Base-by-base conservation (phyloP, 2,888 invertebrate species). In the Pyrochroa serraticornis region DNA sequence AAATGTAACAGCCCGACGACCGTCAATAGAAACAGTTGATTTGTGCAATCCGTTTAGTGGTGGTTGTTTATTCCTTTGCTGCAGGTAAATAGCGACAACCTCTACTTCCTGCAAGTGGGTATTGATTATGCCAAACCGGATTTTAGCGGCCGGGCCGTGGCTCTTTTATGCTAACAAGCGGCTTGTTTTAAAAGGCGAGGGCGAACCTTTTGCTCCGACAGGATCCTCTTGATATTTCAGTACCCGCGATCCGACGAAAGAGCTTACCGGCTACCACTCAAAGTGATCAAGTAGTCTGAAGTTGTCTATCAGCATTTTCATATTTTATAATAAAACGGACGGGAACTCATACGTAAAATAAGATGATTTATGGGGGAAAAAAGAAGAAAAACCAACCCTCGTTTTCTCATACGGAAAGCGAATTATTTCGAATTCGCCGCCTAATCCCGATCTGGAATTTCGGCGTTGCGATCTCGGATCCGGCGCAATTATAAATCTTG, bases 231-330 rank as follows among this genome's bases (percentile, higher is more conserved):
- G 45, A 45, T 45, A 37, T 45, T 38, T 52, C 45, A 6, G 43
- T 33, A 43, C 14, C 33, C 42, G 22, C 30, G 9, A 33, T 31
- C 34, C 30, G 53, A 9, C 30, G 41, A 36, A 31, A 33, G 36
- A 46, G 41, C 38, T 46, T 53, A 34, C 31, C 34, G 30, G 36
- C 37, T 33, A 62, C 57, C 61, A 55, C 58, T 62, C 39, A 53
- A 60, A 61, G 60, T 60, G 62, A 63, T 66, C 64, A 63, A 65
- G 64, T 58, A 60, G 66, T 63, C 55, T 65, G 52, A 63, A 63
- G 62, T 58, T 62, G 65, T 64, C 63, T 67, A 67, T 67, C 66
- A 61, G 58, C 57, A 53, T 57, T 57, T 59, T 48, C 56, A 43
- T 58, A 60, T 61, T 62, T 61, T 54, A 22, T n/a, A 49, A 49